These are phyloP conservation scores for Molanna angustata DNA, from an alignment of 2,888 invertebrate genomes.

Conservation along the genomic window DNA sequence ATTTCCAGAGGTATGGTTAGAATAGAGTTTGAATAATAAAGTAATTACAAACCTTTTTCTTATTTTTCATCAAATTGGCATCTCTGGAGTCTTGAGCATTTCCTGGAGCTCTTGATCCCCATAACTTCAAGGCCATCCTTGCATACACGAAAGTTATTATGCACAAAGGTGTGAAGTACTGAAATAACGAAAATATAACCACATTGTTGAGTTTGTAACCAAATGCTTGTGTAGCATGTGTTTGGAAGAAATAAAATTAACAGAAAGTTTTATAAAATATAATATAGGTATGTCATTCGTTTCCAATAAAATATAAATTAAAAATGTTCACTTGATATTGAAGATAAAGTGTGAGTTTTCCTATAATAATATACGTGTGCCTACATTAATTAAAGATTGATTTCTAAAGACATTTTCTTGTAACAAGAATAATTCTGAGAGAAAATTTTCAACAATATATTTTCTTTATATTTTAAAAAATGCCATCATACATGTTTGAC, in stretches of 20 bases:
- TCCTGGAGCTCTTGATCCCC: slow-evolving; percentile 77
- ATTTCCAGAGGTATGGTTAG: too few relatives aligned
- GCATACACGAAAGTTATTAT: slow-evolving; percentile 82
- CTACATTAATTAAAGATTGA: too few relatives aligned
- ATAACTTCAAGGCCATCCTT: slow-evolving; percentile 74
- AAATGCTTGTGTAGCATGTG: neutral
- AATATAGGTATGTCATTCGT: neutral
- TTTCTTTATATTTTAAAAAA: too few relatives aligned
- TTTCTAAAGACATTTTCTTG: too few relatives aligned
- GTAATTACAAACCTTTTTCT: slow-evolving; percentile 67
- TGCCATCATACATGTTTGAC: too few relatives aligned
- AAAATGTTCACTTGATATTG: too few relatives aligned
- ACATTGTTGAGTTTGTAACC: neutral
- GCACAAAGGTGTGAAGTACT: slow-evolving; percentile 77
- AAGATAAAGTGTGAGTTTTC: too few relatives aligned
- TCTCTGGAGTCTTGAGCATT: slow-evolving; percentile 76
- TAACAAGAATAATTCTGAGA: too few relatives aligned
- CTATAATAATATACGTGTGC: too few relatives aligned
- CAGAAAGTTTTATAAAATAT: neutral
- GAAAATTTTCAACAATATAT: too few relatives aligned
- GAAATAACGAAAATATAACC: slow-evolving; percentile 28
- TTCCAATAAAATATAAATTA: too few relatives aligned
- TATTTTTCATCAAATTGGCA: slow-evolving; percentile 76
- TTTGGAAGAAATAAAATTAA: neutral
- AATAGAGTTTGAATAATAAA: too few relatives aligned